Percentiles rank a stretch among this genome's conserved stretches.
Conservation (phyloP, 2,888 invertebrate species). For the Fissipunctia ypsillon region DNA sequence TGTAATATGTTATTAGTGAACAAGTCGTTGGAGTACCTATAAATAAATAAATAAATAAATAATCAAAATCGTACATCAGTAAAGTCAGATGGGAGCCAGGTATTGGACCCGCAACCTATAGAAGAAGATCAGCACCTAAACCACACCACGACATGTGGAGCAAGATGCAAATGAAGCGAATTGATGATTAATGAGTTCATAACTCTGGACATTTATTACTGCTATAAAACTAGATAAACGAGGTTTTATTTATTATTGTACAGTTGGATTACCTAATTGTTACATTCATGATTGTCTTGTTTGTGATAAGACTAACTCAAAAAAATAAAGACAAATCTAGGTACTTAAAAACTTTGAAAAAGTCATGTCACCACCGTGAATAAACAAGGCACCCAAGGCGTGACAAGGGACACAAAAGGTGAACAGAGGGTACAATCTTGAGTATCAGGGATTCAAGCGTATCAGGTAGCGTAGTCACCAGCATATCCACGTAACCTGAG, state of each 20-base stretch:
- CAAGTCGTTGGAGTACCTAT: too few relatives aligned
- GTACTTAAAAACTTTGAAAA: background rate
- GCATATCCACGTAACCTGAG: background rate
- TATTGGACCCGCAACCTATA: background rate
- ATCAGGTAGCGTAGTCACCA: background rate
- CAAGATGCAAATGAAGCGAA: conserved; percentile 1
- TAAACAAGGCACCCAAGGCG: too few relatives aligned
- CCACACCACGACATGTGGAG: background rate
- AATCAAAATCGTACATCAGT: too few relatives aligned
- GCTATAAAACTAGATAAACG: conserved; percentile 6
- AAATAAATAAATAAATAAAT: too few relatives aligned
- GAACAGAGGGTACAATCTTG: background rate
- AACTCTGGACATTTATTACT: conserved; percentile 13
- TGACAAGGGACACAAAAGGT: too few relatives aligned
- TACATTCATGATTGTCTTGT: background rate
- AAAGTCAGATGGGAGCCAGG: background rate
- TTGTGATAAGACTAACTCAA: background rate
- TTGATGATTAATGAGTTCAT: conserved; percentile 13
- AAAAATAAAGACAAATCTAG: background rate
- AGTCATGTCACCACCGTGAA: background rate
- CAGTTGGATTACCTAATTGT: background rate
- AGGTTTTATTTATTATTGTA: conserved; percentile 10
- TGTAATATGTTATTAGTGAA: too few relatives aligned
- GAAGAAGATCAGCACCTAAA: background rate
- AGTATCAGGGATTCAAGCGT: background rate